Evolutionary conservation across 2,113 vertebrate genomes (phyloP).

Genomic region (Macrotis lagotis): DNA sequence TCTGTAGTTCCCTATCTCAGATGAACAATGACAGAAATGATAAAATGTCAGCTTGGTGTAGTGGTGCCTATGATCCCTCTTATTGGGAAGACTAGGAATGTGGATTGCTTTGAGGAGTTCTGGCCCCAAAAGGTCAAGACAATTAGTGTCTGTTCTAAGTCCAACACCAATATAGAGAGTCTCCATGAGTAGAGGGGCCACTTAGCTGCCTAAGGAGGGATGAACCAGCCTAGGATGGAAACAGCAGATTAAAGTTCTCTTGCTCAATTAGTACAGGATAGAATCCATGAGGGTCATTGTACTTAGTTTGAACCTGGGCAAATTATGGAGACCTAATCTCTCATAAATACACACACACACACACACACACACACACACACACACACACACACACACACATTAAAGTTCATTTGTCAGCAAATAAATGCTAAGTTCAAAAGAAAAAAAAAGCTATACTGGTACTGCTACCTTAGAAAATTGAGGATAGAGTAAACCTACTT

Average conservation of each 20-base stretch:
- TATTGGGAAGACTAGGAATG: neutral
- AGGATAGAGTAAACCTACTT: neutral
- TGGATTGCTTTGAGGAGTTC: neutral
- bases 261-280: neutral
- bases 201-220: neutral
- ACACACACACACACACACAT: too few relatives aligned
- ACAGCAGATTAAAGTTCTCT: neutral
- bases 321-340: neutral
- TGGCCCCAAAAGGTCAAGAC: neutral
- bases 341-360: too few relatives aligned
- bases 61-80: neutral
- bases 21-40: neutral
- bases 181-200: too few relatives aligned
- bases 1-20: neutral
- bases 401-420: neutral
- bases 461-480: neutral
- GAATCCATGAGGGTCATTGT: neutral
- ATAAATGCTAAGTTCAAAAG: neutral
- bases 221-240: neutral
- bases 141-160: neutral
- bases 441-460: neutral
- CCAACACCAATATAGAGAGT: too few relatives aligned
- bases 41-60: neutral
- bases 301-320: neutral
- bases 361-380: too few relatives aligned